Evolutionary conservation across 2,113 vertebrate species (phyloP).

Genomic region (Phyllopteryx taeniolatus): DNA sequence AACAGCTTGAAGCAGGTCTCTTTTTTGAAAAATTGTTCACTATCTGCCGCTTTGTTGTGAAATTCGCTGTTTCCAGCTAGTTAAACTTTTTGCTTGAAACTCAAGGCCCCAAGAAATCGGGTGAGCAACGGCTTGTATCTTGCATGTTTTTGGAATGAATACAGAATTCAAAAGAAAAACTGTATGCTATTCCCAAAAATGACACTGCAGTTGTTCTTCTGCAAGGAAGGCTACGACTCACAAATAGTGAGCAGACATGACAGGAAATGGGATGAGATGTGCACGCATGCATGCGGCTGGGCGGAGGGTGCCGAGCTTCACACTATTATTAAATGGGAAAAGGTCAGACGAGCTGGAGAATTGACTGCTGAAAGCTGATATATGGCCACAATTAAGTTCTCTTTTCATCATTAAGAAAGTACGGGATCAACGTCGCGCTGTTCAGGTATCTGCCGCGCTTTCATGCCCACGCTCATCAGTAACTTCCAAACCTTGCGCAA

Average conservation of each 20-base stretch:
- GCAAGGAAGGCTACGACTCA: neutral
- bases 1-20: too few relatives aligned
- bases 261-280: constrained; percentile 12
- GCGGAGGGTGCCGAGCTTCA: constrained; percentile 3
- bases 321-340: constrained; percentile 44
- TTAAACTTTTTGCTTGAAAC: too few relatives aligned
- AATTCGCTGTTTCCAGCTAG: too few relatives aligned
- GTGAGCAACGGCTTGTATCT: neutral
- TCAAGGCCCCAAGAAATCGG: too few relatives aligned
- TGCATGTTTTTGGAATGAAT: neutral
- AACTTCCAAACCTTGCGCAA: constrained; percentile 28
- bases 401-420: constrained; percentile 59
- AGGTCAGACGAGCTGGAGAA: constrained; percentile 47
- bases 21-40: too few relatives aligned
- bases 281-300: constrained; percentile 6
- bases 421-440: constrained; percentile 17
- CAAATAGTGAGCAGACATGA: constrained; percentile 14
- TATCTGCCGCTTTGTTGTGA: too few relatives aligned
- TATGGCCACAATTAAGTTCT: constrained; percentile 61
- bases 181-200: neutral
- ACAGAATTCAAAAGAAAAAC: neutral
- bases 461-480: constrained; percentile 34
- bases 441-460: constrained; percentile 36
- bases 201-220: neutral
- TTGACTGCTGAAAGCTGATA: constrained; percentile 54